Evolutionary conservation across 2,113 vertebrate species (phyloP).

Genomic region (Psittacus erithacus): DNA sequence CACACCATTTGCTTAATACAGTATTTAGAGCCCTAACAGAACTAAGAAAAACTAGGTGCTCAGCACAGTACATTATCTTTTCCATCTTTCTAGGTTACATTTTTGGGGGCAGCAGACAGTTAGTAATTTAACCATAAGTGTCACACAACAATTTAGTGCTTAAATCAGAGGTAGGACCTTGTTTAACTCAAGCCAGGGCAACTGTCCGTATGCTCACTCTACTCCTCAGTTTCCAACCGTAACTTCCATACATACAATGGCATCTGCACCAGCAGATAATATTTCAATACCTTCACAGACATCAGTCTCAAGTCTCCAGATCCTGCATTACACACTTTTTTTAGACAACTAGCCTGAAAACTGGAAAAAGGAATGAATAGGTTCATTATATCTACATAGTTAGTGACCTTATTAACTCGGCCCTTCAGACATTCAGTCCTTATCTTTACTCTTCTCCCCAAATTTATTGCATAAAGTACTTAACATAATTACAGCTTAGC

Average conservation of each 20-base stretch:
- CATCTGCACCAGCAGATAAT: not conserved
- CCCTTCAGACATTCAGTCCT: conserved; percentile 8
- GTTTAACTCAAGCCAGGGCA: not conserved
- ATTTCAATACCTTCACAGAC: not conserved
- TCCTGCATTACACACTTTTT: not conserved
- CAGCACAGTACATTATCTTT: not conserved
- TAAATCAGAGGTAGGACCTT: not conserved
- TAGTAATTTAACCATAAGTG: not conserved
- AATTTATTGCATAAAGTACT: conserved; percentile 18
- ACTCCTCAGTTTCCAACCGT: not conserved
- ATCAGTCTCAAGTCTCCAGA: not conserved
- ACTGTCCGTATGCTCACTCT: not conserved
- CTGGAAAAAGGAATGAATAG: not conserved
- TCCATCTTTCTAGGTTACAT: not conserved
- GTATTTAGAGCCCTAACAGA: not conserved
- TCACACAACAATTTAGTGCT: not conserved
- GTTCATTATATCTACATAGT: not conserved
- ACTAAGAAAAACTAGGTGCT: not conserved
- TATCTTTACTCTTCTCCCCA: not conserved
- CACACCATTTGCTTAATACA: not conserved
- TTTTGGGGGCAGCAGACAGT: too few species aligned
- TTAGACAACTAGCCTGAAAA: not conserved
- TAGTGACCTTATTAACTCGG: conserved; percentile 7
- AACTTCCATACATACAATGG: accelerated
- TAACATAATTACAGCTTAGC: conserved; percentile 23